These are phyloP conservation scores for Takifugu rubripes DNA, from an alignment of 2,797 vertebrate genomes.

Conservation along the genomic window DNA sequence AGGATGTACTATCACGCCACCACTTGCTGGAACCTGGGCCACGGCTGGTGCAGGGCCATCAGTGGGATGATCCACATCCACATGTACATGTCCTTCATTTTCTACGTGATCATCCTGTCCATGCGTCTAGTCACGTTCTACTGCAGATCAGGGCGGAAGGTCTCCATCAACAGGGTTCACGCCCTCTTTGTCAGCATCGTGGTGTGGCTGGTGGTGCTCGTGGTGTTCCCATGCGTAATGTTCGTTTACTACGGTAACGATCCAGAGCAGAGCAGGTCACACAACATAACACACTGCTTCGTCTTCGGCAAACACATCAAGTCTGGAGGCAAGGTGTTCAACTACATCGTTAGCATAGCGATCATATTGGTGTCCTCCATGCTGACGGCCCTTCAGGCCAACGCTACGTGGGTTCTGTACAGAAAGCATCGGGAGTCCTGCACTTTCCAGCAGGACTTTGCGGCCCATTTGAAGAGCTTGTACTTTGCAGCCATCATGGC, in stretches of 20 bases:
- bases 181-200: constrained; percentile 68
- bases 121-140: constrained; percentile 81
- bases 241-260: constrained; percentile 66
- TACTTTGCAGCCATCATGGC: constrained; percentile 85
- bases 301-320: constrained; percentile 67
- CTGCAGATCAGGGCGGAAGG: constrained; percentile 65
- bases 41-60: constrained; percentile 73
- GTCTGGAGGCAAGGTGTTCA: constrained; percentile 41
- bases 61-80: constrained; percentile 89
- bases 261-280: rapidly evolving
- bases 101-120: constrained; percentile 84
- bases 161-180: constrained; percentile 76
- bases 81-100: constrained; percentile 88
- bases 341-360: constrained; percentile 69
- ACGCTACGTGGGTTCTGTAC: constrained; percentile 67
- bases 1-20: constrained; percentile 81
- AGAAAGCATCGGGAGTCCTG: constrained; percentile 63
- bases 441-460: constrained; percentile 84
- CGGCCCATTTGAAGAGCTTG: constrained; percentile 85
- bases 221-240: constrained; percentile 61
- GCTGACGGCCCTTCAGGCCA: constrained; percentile 75
- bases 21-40: constrained; percentile 58
- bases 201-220: constrained; percentile 76
- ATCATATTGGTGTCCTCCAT: constrained; percentile 57
- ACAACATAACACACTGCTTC: constrained; percentile 68